A percentile compares a stretch with the other conserved stretches of the same genome.
Evolutionary conservation across 2,888 invertebrate species (phyloP).

Genomic region (Stictocephala bisonia): DNA sequence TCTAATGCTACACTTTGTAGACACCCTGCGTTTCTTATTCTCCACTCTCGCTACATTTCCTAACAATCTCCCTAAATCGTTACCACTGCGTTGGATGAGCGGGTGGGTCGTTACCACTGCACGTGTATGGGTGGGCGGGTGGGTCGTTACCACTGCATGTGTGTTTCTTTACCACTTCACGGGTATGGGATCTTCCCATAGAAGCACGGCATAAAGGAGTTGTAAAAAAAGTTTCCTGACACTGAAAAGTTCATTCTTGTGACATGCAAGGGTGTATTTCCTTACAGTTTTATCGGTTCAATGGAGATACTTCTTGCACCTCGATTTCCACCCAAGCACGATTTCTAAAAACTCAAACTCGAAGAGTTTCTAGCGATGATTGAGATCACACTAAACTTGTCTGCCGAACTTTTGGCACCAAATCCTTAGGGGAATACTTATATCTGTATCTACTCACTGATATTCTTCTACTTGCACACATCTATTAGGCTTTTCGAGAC

Average conservation of each 20-base stretch:
- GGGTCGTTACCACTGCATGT: too few species aligned
- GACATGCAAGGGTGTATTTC: slow-evolving; percentile 53
- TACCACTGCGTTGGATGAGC: too few species aligned
- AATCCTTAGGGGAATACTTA: slow-evolving; percentile 61
- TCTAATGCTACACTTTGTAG: too few species aligned
- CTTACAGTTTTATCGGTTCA: slow-evolving; percentile 54
- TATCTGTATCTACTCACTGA: slow-evolving; percentile 63
- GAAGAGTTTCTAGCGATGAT: slow-evolving; percentile 53
- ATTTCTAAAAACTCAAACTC: slow-evolving; percentile 55
- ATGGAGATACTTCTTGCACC: slow-evolving; percentile 14
- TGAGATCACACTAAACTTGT: slow-evolving; percentile 61
- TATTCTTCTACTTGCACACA: slow-evolving; percentile 62
- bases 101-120: too few species aligned
- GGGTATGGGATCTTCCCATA: too few species aligned
- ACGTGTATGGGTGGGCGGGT: too few species aligned
- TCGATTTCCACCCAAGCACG: slow-evolving; percentile 52
- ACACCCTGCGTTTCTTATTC: too few species aligned
- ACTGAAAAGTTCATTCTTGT: not conserved
- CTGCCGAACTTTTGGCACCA: slow-evolving; percentile 60
- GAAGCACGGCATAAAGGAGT: not conserved
- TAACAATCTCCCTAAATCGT: too few species aligned
- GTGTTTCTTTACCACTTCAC: too few species aligned
- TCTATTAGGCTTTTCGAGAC: slow-evolving; percentile 62
- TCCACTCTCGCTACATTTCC: too few species aligned
- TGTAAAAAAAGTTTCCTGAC: not conserved